Evolutionary conservation across 2,113 vertebrate species (phyloP), one percentile per base, ranked within the genome.

Genomic region (Sebastes fasciatus): DNA sequence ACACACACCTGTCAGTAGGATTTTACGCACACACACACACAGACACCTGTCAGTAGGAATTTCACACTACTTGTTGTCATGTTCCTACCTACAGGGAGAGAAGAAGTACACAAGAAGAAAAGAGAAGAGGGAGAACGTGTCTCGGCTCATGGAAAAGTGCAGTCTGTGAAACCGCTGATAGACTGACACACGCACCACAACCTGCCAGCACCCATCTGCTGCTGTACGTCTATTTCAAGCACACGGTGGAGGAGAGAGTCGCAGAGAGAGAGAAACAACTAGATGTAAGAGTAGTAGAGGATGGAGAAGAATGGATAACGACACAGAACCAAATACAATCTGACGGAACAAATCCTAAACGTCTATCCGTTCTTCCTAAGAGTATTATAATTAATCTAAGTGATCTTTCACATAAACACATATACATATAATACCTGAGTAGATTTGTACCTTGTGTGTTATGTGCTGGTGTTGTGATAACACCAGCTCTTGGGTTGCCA

Each of bases 141-240:
- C 57, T 62, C 42, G 26, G 26, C 26, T 34, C 26, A 34, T 34
- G 48, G 69, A 74, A 69, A 84, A 70, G 60, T 73, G 40, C 4
- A 45, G 77, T 16, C 63, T 83, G 72, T 2, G 21, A 52, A 77
- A 19, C 74, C 57, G 72, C 80, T 76, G 82, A 85, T 40, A 68
- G 77, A 66, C 75, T 70, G 72, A 80, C 83, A 80, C 42, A 61
- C 3, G 8, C 78, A 84, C n/a, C 12, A 43, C 80, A 85, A 72
- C 82, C 82, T 80, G 87, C 84, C 82, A 84, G 46, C 46, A 62
- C 55, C 78, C 77, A 83, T 91, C 85, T 84, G 83, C 63, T 82
- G 71, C 67, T 83, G 74, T 7, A 55, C 13, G 10, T 75, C 60
- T 51, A 69, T 81, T 77, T 82, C 45, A 76, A 83, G 77, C 60